Base-by-base conservation (phyloP, 2,797 vertebrate genomes). In the Phrynocephalus vlangalii region DNA sequence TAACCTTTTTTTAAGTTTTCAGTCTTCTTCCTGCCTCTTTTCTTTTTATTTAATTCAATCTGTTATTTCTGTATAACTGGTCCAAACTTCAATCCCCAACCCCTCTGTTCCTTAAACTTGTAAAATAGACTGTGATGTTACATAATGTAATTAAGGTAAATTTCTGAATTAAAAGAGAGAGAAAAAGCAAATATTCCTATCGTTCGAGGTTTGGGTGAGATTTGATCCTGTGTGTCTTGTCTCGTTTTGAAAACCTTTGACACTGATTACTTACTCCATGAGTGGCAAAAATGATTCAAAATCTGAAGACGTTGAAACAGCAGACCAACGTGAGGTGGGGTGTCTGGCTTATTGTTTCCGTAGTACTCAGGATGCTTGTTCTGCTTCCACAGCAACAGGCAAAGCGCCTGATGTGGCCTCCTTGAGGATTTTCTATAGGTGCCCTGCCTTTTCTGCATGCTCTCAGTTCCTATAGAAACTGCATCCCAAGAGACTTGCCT, bases 41-140 rank as follows among this genome's bases (percentile, higher is more conserved):
- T 94, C 82, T 92, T 11, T 16, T 44, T 77, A 28, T 83, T 81
- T 70, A 72, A 70, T 44, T 81, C 63, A 30, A 5, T 82, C 48
- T 24, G 63, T 92, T 88, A 79, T 94, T 94, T 92, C 92, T 89
- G 63, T 93, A 87, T 93, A 92, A 94, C 79, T 88, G 95, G 94
- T 96, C 95, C 95, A 95, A 92, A 79, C 87, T 83, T 95, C 94
- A 20, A 4, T 71, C 38, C 70, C 16, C 30, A n/a, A 28, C n/a
- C 22, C 16, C 18, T 92, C 95, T 91, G 92, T 92, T 91, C 87
- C 93, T 94, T 84, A 82, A 95, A 95, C 95, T 96, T 97, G 96
- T 97, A 97, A 97, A 96, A 97, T 97, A 97, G 96, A 96, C 96
- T 95, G 92, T 95, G 95, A 94, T 95, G 96, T 94, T 96, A 95